phyloP scores from a whole-genome alignment of 64 coral and sea anemone species.

The Pocillopora damicornis region DNA sequence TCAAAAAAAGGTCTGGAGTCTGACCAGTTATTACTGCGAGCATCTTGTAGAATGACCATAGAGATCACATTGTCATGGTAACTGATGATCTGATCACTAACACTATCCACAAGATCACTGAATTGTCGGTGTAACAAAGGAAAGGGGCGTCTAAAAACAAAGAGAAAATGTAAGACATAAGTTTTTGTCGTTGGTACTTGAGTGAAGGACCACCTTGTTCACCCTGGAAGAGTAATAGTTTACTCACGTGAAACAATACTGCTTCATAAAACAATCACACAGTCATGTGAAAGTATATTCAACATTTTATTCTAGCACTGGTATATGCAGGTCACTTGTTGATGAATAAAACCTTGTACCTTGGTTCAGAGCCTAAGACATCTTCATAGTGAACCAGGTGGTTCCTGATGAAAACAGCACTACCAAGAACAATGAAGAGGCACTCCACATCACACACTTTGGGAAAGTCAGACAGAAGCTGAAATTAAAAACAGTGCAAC shows the following conservation, averaged over 20 bases:
- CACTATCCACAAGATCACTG: conserved; percentile 73
- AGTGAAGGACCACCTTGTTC: no score
- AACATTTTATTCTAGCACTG: no score
- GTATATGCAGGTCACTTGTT: neutral
- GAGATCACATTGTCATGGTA: conserved; percentile 77
- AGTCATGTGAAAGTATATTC: no score
- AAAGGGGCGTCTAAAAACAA: conserved; percentile 66
- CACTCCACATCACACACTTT: conserved; percentile 46
- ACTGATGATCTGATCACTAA: conserved; percentile 74
- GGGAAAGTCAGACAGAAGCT: conserved; percentile 77
- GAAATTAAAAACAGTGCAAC: neutral
- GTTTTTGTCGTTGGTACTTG: neutral
- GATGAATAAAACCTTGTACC: conserved; percentile 17
- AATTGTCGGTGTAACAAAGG: conserved; percentile 72
- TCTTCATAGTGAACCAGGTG: conserved; percentile 70
- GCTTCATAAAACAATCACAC: no score
- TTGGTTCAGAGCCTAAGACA: conserved; percentile 84
- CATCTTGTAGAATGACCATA: conserved; percentile 81
- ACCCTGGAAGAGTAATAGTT: no score
- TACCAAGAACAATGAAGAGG: conserved; percentile 64
- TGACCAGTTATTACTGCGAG: conserved; percentile 87
- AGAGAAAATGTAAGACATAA: neutral
- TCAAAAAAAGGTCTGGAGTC: conserved; percentile 92
- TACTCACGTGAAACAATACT: no score
- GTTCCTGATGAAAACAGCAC: conserved; percentile 74